Percentiles rank a stretch among this genome's conserved stretches.
Conservation (phyloP, 2,113 vertebrate species). For the Peromyscus leucopus region DNA sequence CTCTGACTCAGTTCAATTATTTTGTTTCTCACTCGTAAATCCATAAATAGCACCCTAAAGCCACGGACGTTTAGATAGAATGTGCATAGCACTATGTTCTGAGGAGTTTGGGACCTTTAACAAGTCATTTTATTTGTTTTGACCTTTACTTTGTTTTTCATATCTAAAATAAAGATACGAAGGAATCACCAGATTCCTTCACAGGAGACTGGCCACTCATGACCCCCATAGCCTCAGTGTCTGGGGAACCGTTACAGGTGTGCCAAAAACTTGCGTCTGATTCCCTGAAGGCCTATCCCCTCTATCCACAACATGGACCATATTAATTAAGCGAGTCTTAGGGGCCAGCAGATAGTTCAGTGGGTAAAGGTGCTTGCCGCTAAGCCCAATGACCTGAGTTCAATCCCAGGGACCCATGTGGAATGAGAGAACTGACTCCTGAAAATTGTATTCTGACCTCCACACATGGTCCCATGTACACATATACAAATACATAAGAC, state of each 20-base stretch:
- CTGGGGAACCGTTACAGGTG: background rate
- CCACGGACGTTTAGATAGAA: background rate
- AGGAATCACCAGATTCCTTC: background rate
- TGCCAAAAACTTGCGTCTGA: background rate
- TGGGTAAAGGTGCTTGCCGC: background rate
- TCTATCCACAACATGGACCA: background rate
- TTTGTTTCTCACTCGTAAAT: background rate
- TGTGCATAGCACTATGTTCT: background rate
- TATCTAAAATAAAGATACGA: background rate
- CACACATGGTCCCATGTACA: background rate
- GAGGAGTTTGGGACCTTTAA: background rate
- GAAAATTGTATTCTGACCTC: background rate
- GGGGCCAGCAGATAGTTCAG: background rate
- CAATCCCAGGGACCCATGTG: background rate
- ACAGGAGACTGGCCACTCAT: background rate
- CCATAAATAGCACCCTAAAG: background rate
- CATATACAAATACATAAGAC: background rate
- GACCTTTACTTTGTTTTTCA: background rate
- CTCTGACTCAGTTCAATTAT: background rate
- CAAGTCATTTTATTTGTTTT: background rate
- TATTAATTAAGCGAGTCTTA: background rate
- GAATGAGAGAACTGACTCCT: background rate
- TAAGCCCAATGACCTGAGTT: background rate
- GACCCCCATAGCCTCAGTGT: accelerated
- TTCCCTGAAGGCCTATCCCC: background rate